Base-by-base conservation (phyloP, 2,888 invertebrate species). In the Troides aeacus region DNA sequence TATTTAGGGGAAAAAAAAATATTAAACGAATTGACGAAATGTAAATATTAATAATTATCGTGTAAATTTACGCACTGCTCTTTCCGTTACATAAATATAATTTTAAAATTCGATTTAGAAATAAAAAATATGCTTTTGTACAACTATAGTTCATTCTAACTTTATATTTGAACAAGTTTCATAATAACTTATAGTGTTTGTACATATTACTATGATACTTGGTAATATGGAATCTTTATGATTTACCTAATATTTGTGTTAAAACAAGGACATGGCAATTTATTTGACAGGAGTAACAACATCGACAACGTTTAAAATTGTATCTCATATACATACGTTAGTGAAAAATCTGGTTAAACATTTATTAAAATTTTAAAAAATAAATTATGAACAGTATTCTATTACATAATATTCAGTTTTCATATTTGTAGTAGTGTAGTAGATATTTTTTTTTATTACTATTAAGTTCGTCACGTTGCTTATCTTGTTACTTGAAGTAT, bases 401-500 rank as follows among this genome's bases (percentile, higher is more conserved):
- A 46, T 2, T 46, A 15, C 15, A 46, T 15, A 46, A 46, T 4
- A 12, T 46, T 15, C 0, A 21, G 4, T 15, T 15, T 46, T 46
- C 12, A 15, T 12, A 15, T 46, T 12, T 12, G 4, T 46, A n/a
- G 4, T 18, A 4, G 7, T 53, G 18, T 50, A 15, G 15, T 50
- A 5, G n/a, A 6, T 7, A 23, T 15, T n/a, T 23, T 58, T 21
- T 23, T 23, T 23, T 58, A 10, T 23, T 42, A 30, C 60, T 62
- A 30, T 65, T n/a, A 30, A 58, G 4, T 53, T 62, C 62, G 24
- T 63, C 23, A 50, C 61, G 73, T 80, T 84, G 80, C 73, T 65
- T 17, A 50, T 46, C 70, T 58, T 81, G 79, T 24, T 5, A 8
- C n/a, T 23, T 82, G 84, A 87, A 83, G 78, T 79, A 59, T n/a